A percentile compares a stretch with the other conserved stretches of the same genome.
These are phyloP conservation scores for Dexiosoma caninum DNA, from an alignment of 2,888 invertebrate species.

Conservation along the genomic window DNA sequence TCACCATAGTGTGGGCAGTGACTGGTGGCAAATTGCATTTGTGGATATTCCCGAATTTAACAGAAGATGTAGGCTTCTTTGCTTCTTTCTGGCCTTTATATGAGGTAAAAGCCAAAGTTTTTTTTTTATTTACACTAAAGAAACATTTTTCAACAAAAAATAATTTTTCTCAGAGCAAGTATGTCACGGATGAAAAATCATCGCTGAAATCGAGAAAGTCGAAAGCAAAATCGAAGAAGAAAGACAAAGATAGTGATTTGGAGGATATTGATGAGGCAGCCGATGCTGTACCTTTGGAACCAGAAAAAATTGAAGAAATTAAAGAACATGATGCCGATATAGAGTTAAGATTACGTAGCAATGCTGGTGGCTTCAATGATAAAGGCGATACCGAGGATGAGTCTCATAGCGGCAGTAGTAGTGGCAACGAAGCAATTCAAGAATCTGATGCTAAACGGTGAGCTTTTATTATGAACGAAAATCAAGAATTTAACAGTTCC, in stretches of 20 bases:
- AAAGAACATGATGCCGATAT: constrained; percentile 77
- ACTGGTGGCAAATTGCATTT: constrained; percentile 94
- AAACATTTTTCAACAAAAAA: neutral
- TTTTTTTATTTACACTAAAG: neutral
- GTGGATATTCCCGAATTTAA: constrained; percentile 99
- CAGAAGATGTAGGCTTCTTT: constrained; percentile 99
- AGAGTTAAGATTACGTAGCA: constrained; percentile 71
- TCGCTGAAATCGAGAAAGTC: constrained; percentile 79
- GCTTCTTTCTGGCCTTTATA: constrained; percentile 99
- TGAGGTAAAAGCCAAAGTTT: constrained; percentile 80
- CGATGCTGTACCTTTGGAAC: constrained; percentile 74
- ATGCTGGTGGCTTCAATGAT: constrained; percentile 64
- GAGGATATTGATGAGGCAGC: constrained; percentile 83
- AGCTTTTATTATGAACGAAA: constrained; percentile 62
- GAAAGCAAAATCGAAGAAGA: constrained; percentile 79
- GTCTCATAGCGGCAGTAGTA: constrained; percentile 66
- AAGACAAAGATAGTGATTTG: constrained; percentile 87
- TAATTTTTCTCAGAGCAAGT: constrained; percentile 82
- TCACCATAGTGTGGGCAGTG: constrained; percentile 92
- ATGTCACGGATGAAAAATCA: constrained; percentile 81
- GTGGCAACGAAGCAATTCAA: constrained; percentile 63
- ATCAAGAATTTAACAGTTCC: constrained; percentile 21
- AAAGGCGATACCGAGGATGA: constrained; percentile 61
- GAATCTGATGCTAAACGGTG: constrained; percentile 74
- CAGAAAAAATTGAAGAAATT: constrained; percentile 75